phyloP scores from a whole-genome alignment of 1,140 invertebrate genomes.

The Zophobas atratus region DNA sequence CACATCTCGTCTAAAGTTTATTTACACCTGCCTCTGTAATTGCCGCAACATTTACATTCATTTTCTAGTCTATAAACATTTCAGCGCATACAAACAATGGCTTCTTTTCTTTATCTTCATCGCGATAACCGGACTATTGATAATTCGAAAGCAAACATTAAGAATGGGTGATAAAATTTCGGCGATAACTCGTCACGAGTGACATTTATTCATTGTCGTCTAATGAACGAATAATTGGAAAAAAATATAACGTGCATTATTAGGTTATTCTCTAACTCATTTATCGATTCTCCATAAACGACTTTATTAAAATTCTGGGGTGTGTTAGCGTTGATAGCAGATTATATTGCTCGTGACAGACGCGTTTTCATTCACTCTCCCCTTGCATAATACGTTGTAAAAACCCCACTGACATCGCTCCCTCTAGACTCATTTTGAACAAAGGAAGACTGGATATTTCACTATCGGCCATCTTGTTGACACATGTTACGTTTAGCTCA shows the following conservation, averaged over 20 bases:
- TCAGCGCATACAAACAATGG: conserved; percentile 32
- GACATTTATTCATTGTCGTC: too few relatives aligned
- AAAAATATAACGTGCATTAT: not conserved
- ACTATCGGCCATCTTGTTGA: conserved; percentile 55
- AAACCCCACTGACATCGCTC: conserved; percentile 51
- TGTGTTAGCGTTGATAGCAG: conserved; percentile 59
- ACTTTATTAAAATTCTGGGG: conserved; percentile 59
- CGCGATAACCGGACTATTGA: not conserved
- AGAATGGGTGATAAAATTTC: not conserved
- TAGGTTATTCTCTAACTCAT: conserved; percentile 24
- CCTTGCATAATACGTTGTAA: conserved; percentile 49
- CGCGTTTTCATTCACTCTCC: conserved; percentile 58
- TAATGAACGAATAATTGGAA: not conserved
- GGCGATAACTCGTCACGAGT: not conserved
- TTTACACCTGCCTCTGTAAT: conserved; percentile 43
- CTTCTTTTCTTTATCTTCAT: conserved; percentile 21
- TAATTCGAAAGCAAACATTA: conserved; percentile 17
- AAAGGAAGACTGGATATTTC: conserved; percentile 55
- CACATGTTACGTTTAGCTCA: conserved; percentile 46
- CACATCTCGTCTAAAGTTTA: conserved; percentile 26
- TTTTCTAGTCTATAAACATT: conserved; percentile 39
- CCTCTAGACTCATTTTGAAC: conserved; percentile 50
- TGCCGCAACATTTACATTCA: conserved; percentile 37
- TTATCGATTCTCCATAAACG: conserved; percentile 45
- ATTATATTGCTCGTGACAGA: conserved; percentile 61